Conservation (phyloP, 2,888 invertebrate species). For the Melipona beecheii region DNA sequence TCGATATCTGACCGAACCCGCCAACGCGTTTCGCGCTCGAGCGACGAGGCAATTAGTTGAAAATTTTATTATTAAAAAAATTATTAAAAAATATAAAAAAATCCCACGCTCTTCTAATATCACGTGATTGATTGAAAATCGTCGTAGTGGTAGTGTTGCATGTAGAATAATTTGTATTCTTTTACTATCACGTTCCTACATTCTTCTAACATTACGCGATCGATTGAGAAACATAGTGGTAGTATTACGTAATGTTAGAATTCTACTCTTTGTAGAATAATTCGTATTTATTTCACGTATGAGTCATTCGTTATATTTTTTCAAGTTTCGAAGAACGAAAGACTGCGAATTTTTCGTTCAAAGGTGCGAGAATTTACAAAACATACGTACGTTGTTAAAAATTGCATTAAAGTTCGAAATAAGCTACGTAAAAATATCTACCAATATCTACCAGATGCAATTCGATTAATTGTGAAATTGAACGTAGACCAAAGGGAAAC, state of each 20-base stretch:
- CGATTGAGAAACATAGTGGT: not conserved
- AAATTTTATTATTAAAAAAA: not conserved
- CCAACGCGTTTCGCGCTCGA: not conserved
- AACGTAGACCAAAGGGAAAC: too few relatives aligned
- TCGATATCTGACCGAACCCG: not conserved
- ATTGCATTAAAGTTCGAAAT: too few relatives aligned
- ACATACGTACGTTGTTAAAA: not conserved
- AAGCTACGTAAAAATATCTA: too few relatives aligned
- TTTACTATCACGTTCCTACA: too few relatives aligned
- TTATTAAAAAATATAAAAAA: too few relatives aligned
- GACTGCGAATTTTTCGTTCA: too few relatives aligned
- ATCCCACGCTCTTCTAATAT: too few relatives aligned
- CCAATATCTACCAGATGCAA: too few relatives aligned
- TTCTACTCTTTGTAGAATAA: not conserved
- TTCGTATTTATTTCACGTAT: not conserved
- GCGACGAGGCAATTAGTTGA: not conserved
- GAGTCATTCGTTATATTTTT: not conserved
- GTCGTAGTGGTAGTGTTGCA: not conserved
- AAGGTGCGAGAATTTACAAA: not conserved
- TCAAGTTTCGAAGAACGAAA: not conserved
- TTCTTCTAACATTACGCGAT: not conserved
- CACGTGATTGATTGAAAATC: not conserved
- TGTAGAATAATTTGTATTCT: not conserved
- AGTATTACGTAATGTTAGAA: too few relatives aligned
- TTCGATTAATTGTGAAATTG: too few relatives aligned